Conservation (phyloP, 2,113 vertebrate genomes). For the Oxyura jamaicensis region DNA sequence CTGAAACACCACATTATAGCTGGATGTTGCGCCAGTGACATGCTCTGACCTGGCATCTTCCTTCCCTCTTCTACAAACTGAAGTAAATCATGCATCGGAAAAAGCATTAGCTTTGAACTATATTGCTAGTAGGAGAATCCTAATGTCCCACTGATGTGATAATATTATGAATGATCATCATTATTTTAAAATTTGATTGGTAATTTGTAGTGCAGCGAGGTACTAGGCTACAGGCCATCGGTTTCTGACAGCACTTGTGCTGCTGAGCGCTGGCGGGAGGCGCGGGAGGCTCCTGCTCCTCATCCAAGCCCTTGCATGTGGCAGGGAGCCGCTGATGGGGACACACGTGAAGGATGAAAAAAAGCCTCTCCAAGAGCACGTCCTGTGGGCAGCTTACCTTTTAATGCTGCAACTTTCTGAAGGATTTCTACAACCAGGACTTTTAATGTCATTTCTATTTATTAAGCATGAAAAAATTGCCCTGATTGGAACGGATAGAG, state of each 20-base stretch:
- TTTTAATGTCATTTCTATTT: not conserved
- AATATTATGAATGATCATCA: not conserved
- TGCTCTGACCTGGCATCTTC: not conserved
- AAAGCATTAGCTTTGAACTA: not conserved
- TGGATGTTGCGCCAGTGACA: not conserved
- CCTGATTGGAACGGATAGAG: not conserved
- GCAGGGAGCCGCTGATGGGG: not conserved
- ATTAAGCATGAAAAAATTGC: not conserved
- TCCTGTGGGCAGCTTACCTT: not conserved
- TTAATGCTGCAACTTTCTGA: not conserved
- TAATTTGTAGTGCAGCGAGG: not conserved
- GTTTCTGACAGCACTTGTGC: not conserved
- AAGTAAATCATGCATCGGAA: not conserved
- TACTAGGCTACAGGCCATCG: not conserved
- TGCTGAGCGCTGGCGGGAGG: not conserved
- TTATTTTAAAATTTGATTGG: not conserved
- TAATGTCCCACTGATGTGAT: not conserved
- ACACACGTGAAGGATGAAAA: rapidly evolving
- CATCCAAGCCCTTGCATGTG: rapidly evolving
- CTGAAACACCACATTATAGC: not conserved
- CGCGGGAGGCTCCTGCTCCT: not conserved
- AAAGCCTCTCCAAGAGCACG: not conserved
- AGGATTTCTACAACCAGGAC: not conserved
- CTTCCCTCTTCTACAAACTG: not conserved
- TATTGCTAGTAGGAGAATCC: not conserved